Conservation (phyloP, 2,888 invertebrate species). For the Drosophila nigritarsus region DNA sequence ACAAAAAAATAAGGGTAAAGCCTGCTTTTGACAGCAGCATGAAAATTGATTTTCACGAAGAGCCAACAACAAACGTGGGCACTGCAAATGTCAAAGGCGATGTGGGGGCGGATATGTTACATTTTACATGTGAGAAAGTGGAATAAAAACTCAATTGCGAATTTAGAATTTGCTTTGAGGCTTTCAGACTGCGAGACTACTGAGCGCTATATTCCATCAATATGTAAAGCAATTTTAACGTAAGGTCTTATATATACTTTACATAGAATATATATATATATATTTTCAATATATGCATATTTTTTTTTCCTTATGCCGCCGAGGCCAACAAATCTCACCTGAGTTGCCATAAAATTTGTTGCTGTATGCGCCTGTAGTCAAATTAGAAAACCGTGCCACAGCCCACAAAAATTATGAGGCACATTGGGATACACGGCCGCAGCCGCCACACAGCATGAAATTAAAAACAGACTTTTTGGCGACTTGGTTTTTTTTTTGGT, state of each 20-base stretch:
- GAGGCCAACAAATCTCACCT: conserved; percentile 75
- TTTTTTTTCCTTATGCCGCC: conserved; percentile 42
- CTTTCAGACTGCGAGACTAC: conserved; percentile 8
- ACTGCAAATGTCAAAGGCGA: conserved; percentile 41
- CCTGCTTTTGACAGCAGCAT: conserved; percentile 71
- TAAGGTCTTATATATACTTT: conserved; percentile 44
- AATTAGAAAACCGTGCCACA: conserved; percentile 77
- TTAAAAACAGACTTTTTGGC: conserved; percentile 77
- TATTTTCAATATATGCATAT: conserved; percentile 9
- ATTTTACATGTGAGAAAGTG: conserved; percentile 41
- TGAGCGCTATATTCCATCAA: conserved; percentile 55
- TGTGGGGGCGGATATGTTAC: conserved; percentile 45
- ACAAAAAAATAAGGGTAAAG: conserved; percentile 37
- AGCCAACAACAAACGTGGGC: conserved; percentile 1
- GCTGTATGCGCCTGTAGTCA: conserved; percentile 53
- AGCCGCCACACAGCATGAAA: conserved; percentile 63
- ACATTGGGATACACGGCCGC: conserved; percentile 57
- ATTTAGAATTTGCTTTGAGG: conserved; percentile 35
- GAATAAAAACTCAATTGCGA: conserved; percentile 47
- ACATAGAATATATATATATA: conserved; percentile 3
- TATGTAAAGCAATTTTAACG: conserved; percentile 68
- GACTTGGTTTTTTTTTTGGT: conserved; percentile 27
- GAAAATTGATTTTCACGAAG: conserved; percentile 70
- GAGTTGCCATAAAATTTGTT: conserved; percentile 69
- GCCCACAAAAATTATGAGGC: conserved; percentile 72